Base-by-base conservation (phyloP, 2,888 invertebrate species). In the Chalcis sispes region DNA sequence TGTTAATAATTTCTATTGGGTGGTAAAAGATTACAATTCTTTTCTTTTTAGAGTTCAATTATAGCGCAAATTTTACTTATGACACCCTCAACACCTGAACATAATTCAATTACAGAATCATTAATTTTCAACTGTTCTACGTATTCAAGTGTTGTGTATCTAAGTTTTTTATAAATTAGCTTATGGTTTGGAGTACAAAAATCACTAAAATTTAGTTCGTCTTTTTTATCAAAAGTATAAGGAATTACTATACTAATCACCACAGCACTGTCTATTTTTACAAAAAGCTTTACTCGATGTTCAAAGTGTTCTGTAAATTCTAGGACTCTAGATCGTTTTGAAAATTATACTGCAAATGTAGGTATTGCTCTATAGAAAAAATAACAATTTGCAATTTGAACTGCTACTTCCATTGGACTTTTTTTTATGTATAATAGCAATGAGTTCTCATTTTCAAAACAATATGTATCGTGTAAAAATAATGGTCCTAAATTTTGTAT, bases 81-180 rank as follows among this genome's bases (percentile, higher is more conserved):
- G n/a, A n/a, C n/a, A n/a, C n/a, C n/a, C n/a, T n/a, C n/a, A n/a
- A n/a, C n/a, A 46, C 5, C 50, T 3, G 20, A 52, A 52, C 20
- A 1, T 7, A 23, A 20, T n/a, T 64, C 61, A 54, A 77, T 67
- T 1, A 67, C 32, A 1, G 77, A 74, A 25, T 77, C 74, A 42
- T 77, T 67, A 15, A 54, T 71, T 72, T 36, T 23, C 42, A 54
- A 62, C 5, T 74, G 40, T 13, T 15, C 18, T 27, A 46, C 65
- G 25, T 77, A 77, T 7, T 1, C 25, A 1, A 23, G 50, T 13
- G 58, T 64, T 13, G 77, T 74, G 46, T 50, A 77, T 67, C 77
- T 66, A 18, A 40, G 8, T 13, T 50, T 50, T 25, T 69, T 40
- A 29, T 40, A 5, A 29, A 74, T 74, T 7, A 77, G 13, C 71